These are phyloP conservation scores for Temnothorax rugatulus DNA, from an alignment of 2,888 invertebrate genomes.

Conservation along the genomic window DNA sequence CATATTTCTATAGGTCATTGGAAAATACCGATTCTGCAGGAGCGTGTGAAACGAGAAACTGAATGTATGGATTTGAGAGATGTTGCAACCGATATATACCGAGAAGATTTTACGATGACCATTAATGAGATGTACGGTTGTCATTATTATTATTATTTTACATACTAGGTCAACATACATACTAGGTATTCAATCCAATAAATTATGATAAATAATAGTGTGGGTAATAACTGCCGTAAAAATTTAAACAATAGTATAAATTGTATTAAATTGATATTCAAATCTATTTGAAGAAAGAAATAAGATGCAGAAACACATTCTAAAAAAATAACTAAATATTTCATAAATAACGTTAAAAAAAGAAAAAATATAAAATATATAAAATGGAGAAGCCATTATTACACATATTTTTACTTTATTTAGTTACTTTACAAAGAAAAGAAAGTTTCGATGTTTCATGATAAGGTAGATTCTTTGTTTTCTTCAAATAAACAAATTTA, in stretches of 20 bases:
- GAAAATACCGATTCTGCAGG: constrained; percentile 35
- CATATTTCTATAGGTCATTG: constrained; percentile 49
- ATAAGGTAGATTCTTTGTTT: neutral
- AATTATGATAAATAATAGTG: neutral
- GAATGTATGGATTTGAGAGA: constrained; percentile 21
- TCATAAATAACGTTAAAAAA: neutral
- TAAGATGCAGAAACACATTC: neutral
- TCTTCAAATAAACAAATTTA: neutral
- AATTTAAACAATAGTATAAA: neutral
- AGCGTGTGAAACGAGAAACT: constrained; percentile 33
- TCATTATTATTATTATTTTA: neutral
- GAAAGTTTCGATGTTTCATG: neutral
- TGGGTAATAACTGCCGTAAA: neutral
- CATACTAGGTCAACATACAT: neutral
- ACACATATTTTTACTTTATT: neutral
- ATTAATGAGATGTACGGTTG: constrained; percentile 8
- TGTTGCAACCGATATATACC: constrained; percentile 12
- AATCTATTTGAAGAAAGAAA: neutral
- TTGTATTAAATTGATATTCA: neutral
- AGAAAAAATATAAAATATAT: neutral
- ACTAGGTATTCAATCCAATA: neutral
- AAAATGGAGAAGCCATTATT: neutral
- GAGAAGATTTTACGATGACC: constrained; percentile 9
- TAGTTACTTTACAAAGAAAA: neutral
- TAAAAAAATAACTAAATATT: neutral